These are phyloP conservation scores for Rhamnusium bicolor DNA, from an alignment of 2,888 invertebrate genomes.

Conservation along the genomic window DNA sequence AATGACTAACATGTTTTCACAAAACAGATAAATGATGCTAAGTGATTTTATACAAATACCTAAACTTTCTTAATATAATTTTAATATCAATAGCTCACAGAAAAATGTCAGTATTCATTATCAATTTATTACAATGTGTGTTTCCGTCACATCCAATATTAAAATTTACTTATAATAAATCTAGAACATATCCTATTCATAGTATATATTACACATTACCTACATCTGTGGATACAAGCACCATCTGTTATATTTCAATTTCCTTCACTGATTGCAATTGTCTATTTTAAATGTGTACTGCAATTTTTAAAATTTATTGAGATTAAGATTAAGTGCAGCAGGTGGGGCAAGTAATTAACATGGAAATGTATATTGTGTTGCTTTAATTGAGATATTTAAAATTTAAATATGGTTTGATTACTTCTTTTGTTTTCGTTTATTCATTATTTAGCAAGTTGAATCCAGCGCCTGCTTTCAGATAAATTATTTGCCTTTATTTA, in stretches of 20 bases:
- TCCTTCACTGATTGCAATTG: background rate
- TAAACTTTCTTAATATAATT: too few relatives aligned
- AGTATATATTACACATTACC: background rate
- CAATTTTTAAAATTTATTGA: constrained; percentile 40
- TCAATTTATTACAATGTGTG: background rate
- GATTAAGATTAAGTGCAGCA: constrained; percentile 61
- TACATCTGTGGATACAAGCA: background rate
- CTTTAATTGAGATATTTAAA: constrained; percentile 70
- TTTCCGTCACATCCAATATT: background rate
- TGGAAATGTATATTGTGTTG: constrained; percentile 69
- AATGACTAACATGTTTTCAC: too few relatives aligned
- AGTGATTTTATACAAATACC: too few relatives aligned
- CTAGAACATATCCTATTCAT: background rate
- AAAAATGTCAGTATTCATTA: constrained; percentile 33
- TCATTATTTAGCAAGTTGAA: constrained; percentile 65
- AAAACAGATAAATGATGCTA: too few relatives aligned
- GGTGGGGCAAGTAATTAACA: constrained; percentile 68
- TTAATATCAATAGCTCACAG: too few relatives aligned
- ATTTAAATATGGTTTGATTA: constrained; percentile 70
- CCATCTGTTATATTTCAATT: background rate
- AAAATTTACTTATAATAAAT: background rate
- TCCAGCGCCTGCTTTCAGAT: constrained; percentile 48
- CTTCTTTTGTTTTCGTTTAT: constrained; percentile 69
- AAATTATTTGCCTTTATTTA: constrained; percentile 58
- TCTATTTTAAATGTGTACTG: background rate